Evolutionary conservation across 2,888 invertebrate species (phyloP).

Genomic region (Pteria penguin): DNA sequence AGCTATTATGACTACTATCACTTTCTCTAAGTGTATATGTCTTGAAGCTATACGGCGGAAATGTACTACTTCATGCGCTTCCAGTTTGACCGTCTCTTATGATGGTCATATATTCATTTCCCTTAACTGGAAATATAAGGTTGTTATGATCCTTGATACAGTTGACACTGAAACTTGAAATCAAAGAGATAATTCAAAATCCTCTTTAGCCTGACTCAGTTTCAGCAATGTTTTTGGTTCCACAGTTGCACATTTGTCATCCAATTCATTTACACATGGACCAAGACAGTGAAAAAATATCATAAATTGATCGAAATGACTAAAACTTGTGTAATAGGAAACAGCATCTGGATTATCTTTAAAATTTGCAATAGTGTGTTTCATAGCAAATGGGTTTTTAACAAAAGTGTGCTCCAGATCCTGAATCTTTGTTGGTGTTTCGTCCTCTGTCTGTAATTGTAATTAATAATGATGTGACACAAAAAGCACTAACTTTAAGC

Average conservation of each 20-base stretch:
- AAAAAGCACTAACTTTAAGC: no score
- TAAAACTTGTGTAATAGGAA: constrained; percentile 36
- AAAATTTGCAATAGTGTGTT: constrained; percentile 7
- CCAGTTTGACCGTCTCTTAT: no score
- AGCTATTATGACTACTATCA: no score
- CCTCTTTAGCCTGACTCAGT: constrained; percentile 47
- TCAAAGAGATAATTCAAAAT: constrained; percentile 44
- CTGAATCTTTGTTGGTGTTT: not conserved
- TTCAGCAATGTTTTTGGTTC: constrained; percentile 45
- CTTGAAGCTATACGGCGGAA: no score
- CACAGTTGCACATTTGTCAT: constrained; percentile 4
- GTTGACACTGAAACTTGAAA: constrained; percentile 42
- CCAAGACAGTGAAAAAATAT: constrained; percentile 11
- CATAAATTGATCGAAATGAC: constrained; percentile 27
- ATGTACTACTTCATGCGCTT: no score
- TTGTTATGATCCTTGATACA: constrained; percentile 42
- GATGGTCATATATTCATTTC: no score
- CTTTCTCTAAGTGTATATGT: no score
- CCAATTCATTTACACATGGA: constrained; percentile 5
- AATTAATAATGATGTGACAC: no score
- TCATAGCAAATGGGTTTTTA: not conserved
- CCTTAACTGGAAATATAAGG: no score
- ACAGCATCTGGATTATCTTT: constrained; percentile 13
- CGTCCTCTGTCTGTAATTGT: no score
- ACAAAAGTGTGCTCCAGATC: not conserved